Evolutionary conservation across 2,797 vertebrate species (phyloP).

Genomic region (Garrulus glandarius): DNA sequence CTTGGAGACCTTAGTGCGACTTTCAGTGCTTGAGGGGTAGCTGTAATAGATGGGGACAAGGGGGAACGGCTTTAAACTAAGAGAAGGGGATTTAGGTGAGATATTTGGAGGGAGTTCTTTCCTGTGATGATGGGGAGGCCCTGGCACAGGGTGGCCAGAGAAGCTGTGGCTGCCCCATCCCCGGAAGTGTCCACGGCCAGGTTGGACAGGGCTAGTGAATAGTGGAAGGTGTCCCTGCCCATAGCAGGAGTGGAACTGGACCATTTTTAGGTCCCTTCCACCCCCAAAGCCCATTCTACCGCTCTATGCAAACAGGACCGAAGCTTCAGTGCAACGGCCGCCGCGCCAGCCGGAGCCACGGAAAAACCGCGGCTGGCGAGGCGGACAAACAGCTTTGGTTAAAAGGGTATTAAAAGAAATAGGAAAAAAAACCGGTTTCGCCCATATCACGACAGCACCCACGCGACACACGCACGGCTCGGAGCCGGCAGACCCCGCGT

Average conservation of each 20-base stretch:
- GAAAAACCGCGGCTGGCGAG: neutral
- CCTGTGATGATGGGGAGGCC: neutral
- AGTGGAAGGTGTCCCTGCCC: neutral
- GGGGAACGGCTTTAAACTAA: neutral
- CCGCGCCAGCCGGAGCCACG: neutral
- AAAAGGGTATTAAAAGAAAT: accelerated
- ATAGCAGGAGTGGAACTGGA: accelerated
- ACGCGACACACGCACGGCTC: neutral
- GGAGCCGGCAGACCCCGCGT: neutral
- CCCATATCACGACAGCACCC: neutral
- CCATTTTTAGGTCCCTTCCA: neutral
- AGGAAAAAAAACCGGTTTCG: neutral
- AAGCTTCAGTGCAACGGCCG: accelerated
- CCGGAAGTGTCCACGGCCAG: neutral
- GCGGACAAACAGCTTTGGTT: neutral
- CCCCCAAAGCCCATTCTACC: neutral
- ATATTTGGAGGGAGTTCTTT: neutral
- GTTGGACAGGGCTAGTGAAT: accelerated
- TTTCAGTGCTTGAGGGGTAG: neutral
- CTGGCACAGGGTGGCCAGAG: neutral
- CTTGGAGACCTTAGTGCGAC: accelerated
- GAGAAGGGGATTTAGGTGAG: neutral
- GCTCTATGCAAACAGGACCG: neutral
- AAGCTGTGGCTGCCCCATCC: neutral
- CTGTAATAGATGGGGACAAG: accelerated